Base-by-base conservation (phyloP, 2,888 invertebrate genomes). In the Drosophila kambysellisi region DNA sequence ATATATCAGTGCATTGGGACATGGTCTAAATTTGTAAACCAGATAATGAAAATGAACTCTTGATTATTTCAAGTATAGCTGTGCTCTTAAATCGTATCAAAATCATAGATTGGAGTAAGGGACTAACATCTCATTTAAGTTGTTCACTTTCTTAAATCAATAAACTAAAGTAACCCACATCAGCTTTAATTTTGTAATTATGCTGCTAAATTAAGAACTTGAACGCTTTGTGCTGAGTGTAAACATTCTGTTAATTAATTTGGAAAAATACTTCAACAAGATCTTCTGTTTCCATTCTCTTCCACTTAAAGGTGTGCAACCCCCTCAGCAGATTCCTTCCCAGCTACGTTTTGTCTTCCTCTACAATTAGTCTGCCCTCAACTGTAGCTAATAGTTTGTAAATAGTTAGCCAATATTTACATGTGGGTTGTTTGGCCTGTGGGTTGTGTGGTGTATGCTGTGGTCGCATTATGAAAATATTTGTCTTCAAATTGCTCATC, bases 401-500 rank as follows among this genome's bases (percentile, higher is more conserved):
- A 86, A 80, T 86, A 76, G 77, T 80, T 74, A 74, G 77, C 79
- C 70, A 87, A 87, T 87, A 89, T 87, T 84, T 77, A 81, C 79
- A 76, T 83, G 58, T 59, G 54, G 33, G 46, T 54, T 43, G 37
- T 37, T 15, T 15, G 37, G 37, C 37, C 15, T 15, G 50, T 67
- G 65, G 51, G 57, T 57, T 39, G 59, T 59, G 63, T 54, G 73
- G 29, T 12, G 17, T 62, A 33, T 60, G 41, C 53, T 64, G 62
- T 70, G 67, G 73, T 61, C 58, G 32, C 53, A 60, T 69, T 74
- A 74, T 67, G 74, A 73, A 72, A 70, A 73, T 73, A 73, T 79
- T 82, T 77, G 74, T 74, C 67, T 73, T 67, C 60, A 73, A 77
- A 65, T 58, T 79, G 74, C 72, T 74, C 72, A 70, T 70, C 70